Conservation (phyloP, 2,888 invertebrate genomes). For the Mesodorylaimus sp. region DNA sequence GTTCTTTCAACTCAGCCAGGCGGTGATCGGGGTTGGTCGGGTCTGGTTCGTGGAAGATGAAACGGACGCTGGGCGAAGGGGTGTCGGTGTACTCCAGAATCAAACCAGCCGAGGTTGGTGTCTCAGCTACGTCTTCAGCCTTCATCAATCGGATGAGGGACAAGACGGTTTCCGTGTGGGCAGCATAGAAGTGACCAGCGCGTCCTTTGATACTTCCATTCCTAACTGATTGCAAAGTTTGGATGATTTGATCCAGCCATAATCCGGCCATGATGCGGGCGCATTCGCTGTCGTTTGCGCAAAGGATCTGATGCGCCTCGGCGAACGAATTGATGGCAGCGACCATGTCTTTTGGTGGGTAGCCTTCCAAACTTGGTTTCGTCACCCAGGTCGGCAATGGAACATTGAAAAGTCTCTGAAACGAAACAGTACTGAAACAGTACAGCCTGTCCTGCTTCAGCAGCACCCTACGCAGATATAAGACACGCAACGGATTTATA, state of each 20-base stretch:
- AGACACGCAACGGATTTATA: no score
- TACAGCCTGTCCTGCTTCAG: no score
- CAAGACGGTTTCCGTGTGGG: constrained; percentile 19
- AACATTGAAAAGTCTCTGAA: constrained; percentile 14
- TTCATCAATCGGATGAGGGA: constrained; percentile 17
- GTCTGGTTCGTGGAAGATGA: neutral
- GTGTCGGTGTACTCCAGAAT: constrained; percentile 14
- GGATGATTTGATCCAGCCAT: constrained; percentile 16
- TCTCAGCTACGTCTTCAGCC: constrained; percentile 14
- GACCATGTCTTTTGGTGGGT: constrained; percentile 11
- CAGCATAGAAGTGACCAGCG: constrained; percentile 16
- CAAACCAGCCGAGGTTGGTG: constrained; percentile 19
- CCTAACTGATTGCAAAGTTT: constrained; percentile 11
- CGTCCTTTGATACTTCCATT: constrained; percentile 12
- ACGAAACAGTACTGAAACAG: neutral
- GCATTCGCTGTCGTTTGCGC: constrained; percentile 17
- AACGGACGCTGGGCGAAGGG: neutral
- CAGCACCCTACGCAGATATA: no score
- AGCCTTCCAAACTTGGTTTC: constrained; percentile 15
- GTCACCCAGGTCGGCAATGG: constrained; percentile 17
- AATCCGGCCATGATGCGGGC: constrained; percentile 19
- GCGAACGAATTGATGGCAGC: constrained; percentile 14
- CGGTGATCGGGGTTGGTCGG: neutral
- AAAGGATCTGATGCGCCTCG: constrained; percentile 18
- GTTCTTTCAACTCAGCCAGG: neutral